Evolutionary conservation across 1,140 invertebrate species (phyloP).

Genomic region (Leptopilina clavipes): DNA sequence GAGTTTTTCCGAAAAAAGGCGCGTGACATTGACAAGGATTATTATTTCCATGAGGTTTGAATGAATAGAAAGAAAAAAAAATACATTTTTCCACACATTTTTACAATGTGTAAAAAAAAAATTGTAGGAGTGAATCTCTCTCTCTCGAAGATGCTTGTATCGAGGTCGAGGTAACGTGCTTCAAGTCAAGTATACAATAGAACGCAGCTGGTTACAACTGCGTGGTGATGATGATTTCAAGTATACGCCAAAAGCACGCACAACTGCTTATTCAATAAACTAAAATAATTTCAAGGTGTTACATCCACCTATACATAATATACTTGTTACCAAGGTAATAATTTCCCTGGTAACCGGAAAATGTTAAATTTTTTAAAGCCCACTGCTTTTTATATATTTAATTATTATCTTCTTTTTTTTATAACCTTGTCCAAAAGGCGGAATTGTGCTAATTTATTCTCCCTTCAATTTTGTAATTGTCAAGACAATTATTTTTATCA

Average conservation of each 20-base stretch:
- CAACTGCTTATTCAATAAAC: conserved; percentile 23
- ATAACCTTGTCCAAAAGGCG: no score
- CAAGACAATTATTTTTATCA: no score
- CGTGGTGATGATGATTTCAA: conserved; percentile 21
- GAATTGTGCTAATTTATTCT: no score
- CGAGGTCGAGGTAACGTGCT: conserved; percentile 21
- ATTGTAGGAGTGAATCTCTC: conserved; percentile 13
- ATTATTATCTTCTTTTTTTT: no score
- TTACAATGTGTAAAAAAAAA: neutral
- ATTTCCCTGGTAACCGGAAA: neutral
- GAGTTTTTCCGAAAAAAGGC: no score
- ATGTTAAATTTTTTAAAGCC: neutral
- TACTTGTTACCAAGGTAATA: neutral
- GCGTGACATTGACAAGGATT: no score
- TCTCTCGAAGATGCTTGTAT: neutral
- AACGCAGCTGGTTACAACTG: neutral
- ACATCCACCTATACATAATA: neutral
- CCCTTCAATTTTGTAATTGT: no score
- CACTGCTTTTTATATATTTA: no score
- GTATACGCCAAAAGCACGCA: conserved; percentile 1
- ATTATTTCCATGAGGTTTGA: no score
- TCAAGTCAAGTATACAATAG: conserved; percentile 15
- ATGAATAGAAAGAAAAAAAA: no score
- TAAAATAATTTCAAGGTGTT: conserved; percentile 8
- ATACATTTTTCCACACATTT: neutral